Conservation (phyloP, 2,888 invertebrate species). For the Villa cingulata region DNA sequence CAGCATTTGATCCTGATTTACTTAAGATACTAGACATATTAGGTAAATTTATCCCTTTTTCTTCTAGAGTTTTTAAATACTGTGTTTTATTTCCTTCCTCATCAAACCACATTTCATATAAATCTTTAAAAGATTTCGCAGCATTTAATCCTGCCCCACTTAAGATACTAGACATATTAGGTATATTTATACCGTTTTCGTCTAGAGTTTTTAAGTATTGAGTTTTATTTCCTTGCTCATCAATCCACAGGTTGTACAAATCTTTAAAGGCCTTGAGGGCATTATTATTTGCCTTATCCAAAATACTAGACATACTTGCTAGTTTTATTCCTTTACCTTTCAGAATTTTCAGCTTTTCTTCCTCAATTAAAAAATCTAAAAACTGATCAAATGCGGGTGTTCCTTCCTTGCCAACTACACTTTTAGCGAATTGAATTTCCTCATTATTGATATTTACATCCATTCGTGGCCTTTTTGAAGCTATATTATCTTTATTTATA, state of each 20-base stretch:
- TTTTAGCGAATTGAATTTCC: slow-evolving; percentile 23
- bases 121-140: slow-evolving; percentile 14
- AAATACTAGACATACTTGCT: not conserved
- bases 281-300: slow-evolving; percentile 14
- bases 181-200: slow-evolving; percentile 17
- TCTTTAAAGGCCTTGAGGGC: slow-evolving; percentile 13
- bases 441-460: not conserved
- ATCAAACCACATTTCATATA: slow-evolving; percentile 15
- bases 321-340: not conserved
- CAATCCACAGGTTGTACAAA: slow-evolving; percentile 15
- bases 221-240: slow-evolving; percentile 18
- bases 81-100: not conserved
- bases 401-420: slow-evolving; percentile 24
- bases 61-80: slow-evolving; percentile 1
- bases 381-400: slow-evolving; percentile 25
- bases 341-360: slow-evolving; percentile 1
- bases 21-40: slow-evolving; percentile 18
- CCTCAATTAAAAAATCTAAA: slow-evolving; percentile 23
- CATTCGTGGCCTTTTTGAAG: slow-evolving; percentile 1
- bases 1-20: slow-evolving; percentile 15
- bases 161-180: slow-evolving; percentile 19
- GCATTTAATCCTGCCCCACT: slow-evolving; percentile 16
- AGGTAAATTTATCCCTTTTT: slow-evolving; percentile 1
- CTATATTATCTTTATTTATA: not conserved
- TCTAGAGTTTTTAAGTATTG: slow-evolving; percentile 6